These are phyloP conservation scores for Leptinotarsa rubiginosa DNA, from an alignment of 2,888 invertebrate genomes.

Conservation along the genomic window DNA sequence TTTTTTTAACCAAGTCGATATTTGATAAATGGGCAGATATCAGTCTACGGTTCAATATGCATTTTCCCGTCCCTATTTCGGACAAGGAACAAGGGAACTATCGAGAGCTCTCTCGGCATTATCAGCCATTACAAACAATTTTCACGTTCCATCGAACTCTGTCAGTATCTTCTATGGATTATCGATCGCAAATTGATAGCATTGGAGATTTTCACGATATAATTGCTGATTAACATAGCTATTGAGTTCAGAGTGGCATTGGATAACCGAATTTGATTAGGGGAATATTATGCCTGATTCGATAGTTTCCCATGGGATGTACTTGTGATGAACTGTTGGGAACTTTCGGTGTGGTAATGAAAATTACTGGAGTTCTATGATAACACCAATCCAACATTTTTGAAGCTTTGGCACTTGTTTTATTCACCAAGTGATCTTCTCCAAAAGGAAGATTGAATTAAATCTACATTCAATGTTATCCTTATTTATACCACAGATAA, in stretches of 20 bases:
- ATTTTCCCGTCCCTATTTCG: neutral
- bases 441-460: too few species aligned
- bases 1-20: too few species aligned
- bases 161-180: conserved; percentile 28
- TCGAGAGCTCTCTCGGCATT: neutral
- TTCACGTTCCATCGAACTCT: conserved; percentile 10
- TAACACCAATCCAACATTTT: too few species aligned
- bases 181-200: conserved; percentile 38
- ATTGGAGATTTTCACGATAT: conserved; percentile 37
- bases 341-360: too few species aligned
- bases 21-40: neutral
- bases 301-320: conserved; percentile 22
- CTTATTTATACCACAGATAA: too few species aligned
- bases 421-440: too few species aligned
- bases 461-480: too few species aligned
- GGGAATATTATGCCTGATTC: conserved; percentile 30
- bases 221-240: conserved; percentile 39
- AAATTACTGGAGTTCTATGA: too few species aligned
- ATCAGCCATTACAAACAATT: conserved; percentile 10
- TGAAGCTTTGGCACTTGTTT: too few species aligned
- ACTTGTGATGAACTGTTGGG: too few species aligned
- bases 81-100: neutral
- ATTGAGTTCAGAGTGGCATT: conserved; percentile 38
- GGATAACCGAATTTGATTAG: conserved; percentile 41
- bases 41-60: neutral